Base-by-base conservation (phyloP, 2,113 vertebrate genomes). In the Misgurnus mizolepis region DNA sequence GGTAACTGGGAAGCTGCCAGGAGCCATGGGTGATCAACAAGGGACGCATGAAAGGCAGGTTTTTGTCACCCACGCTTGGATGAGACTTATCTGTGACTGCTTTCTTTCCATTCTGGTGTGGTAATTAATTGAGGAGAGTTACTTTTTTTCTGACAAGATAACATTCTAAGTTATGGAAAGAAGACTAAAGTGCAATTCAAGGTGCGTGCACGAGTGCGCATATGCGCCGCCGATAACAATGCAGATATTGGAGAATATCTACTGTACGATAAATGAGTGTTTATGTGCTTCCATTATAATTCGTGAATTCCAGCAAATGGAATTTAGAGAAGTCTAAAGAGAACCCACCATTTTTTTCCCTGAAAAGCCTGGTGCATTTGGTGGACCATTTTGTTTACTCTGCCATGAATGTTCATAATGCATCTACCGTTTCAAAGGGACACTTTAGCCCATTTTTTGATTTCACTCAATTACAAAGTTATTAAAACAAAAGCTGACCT, bases 241-340 rank as follows among this genome's bases (percentile, higher is more conserved):
- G 55, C 40, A 11, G 34, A 14, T 68, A 75, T 50, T 65, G 34
- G 40, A 68, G 73, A 78, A 80, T 50, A 80, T 78, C 17, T 71
- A 56, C 15, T 62, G 18, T 76, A 67, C 76, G 80, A 85, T 85
- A 83, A 87, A 85, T 86, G 83, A 83, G 71, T 47, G 76, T 78
- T 49, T 78, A 40, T 60, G 43, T 56, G 73, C 45, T 73, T 39
- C 6, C 85, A 86, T 70, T 43, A 72, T 83, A 61, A 87, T 87
- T 83, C 73, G 86, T 86, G 66, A 83, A n/a, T n/a, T n/a, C 40
- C 4, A 39, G 78, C 58, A 72, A 55, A 75, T 69, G 71, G 75
- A 87, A 74, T 83, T 50, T 67, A 34, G 50, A 69, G 22, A 70
- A 82, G 62, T 66, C 84, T 18, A 27, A 8, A 6, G 53, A 45